Base-by-base conservation (phyloP, 2,113 vertebrate species). In the Engystomops pustulosus region DNA sequence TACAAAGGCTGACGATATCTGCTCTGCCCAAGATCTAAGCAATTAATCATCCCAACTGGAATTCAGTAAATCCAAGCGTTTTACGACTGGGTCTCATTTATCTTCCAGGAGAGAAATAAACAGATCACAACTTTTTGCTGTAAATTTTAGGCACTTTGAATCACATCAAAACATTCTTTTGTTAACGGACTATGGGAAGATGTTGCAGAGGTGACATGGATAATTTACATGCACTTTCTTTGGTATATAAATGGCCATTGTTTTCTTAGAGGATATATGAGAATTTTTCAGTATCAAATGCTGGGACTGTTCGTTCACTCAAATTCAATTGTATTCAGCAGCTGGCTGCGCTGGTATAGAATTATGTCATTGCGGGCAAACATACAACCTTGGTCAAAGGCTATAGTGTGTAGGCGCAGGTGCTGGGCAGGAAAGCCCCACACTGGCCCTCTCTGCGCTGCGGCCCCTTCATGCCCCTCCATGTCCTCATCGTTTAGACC, bases 31-130 rank as follows among this genome's bases (percentile, higher is more conserved):
- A 69, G 70, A 78, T 84, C 74, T 23, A 67, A 58, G 82, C 74
- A n/a, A 84, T 84, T 78, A 84, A 78, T 77, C 74, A 77, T 58
- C 51, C 10, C 25, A 14, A 45, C n/a, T 11, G 44, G 78, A 77
- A 69, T 55, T 30, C 60, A 55, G 74, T n/a, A 44, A 84, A 55
- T 55, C 32, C 45, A 68, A 45, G 38, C 20, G 30, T 30, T 83
- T 67, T 68, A 49, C 15, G 51, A 45, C 14, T 3, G 8, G 34
- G 23, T 17, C 45, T 45, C 74, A 78, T 84, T 78, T 30, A 84
- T 77, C 82, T 84, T 84, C 65, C 14, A 55, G n/a, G 47, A 41
- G 49, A 32, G 45, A 84, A 75, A 58, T 17, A 55, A 72, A 60
- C 2, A 67, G 36, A 23, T 27, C 11, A 30, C 23, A 10, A 44